These are phyloP conservation scores for Cephus nigrinus DNA, from an alignment of 2,888 invertebrate genomes.

Conservation along the genomic window DNA sequence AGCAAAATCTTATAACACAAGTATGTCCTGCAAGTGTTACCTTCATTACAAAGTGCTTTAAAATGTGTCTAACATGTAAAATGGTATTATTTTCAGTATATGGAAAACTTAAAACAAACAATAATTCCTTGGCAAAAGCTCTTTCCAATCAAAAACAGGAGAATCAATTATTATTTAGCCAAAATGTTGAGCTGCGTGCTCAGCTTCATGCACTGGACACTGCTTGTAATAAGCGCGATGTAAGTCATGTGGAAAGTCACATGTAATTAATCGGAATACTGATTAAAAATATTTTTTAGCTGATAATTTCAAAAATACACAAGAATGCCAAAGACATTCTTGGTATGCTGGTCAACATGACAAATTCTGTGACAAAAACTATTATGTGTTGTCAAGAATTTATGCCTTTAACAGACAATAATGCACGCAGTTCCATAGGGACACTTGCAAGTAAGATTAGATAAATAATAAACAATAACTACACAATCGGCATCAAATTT, in stretches of 20 bases:
- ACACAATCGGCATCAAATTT: too few relatives aligned
- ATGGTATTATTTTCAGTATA: conserved; percentile 40
- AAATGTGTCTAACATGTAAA: conserved; percentile 9
- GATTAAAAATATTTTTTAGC: conserved; percentile 35
- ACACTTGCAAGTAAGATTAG: neutral
- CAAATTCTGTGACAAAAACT: conserved; percentile 46
- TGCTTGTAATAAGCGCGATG: conserved; percentile 49
- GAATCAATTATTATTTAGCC: conserved; percentile 44
- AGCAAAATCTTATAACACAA: conserved; percentile 38
- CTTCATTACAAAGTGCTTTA: conserved; percentile 1
- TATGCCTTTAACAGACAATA: conserved; percentile 9
- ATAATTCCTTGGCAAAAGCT: conserved; percentile 53
- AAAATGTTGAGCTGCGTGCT: conserved; percentile 46
- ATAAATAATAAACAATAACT: too few relatives aligned
- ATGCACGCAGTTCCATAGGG: neutral
- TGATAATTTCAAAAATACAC: conserved; percentile 40
- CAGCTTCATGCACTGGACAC: conserved; percentile 48
- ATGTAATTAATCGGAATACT: neutral
- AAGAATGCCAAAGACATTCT: conserved; percentile 52
- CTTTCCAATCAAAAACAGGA: conserved; percentile 54
- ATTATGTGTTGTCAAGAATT: conserved; percentile 52
- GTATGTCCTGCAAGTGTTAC: conserved; percentile 36
- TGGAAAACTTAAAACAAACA: conserved; percentile 52
- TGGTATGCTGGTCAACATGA: conserved; percentile 46
- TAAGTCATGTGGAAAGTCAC: conserved; percentile 28